phyloP scores from a whole-genome alignment of 2,797 vertebrate genomes.

The Todus mexicanus region DNA sequence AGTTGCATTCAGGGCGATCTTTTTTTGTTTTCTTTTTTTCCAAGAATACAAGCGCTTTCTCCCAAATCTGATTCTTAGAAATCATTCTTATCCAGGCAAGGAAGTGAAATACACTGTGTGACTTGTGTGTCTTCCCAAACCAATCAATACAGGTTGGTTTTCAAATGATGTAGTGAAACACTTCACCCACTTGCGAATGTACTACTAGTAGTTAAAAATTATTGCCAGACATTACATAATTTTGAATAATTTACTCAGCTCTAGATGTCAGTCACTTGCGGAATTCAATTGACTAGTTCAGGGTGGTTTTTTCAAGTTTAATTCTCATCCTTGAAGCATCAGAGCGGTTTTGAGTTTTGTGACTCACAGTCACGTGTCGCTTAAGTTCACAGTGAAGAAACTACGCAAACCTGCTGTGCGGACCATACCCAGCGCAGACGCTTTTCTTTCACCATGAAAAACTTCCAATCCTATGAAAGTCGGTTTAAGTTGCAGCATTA shows the following conservation, averaged over 20 bases:
- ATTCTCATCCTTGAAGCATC: constrained; percentile 32
- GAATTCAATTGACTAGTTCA: constrained; percentile 4
- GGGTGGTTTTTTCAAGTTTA: background rate
- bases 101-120: background rate
- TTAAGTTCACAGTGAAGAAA: constrained; percentile 72
- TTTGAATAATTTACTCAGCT: constrained; percentile 11
- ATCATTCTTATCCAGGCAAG: background rate
- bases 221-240: constrained; percentile 47
- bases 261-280: background rate
- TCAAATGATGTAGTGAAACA: background rate
- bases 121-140: constrained; percentile 11
- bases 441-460: constrained; percentile 36
- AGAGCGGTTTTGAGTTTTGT: constrained; percentile 30
- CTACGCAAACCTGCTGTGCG: constrained; percentile 51
- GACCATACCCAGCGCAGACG: constrained; percentile 41
- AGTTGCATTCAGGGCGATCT: background rate
- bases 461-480: constrained; percentile 29
- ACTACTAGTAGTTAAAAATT: constrained; percentile 45
- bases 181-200: constrained; percentile 26
- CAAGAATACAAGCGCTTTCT: background rate
- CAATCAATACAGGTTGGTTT: background rate
- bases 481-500: constrained; percentile 35
- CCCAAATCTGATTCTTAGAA: constrained; percentile 1
- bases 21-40: accelerated
- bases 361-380: constrained; percentile 62